A percentile compares a stretch with the other conserved stretches of the same genome.
phyloP scores from a whole-genome alignment of 2,888 invertebrate genomes.

The Empis livida region DNA sequence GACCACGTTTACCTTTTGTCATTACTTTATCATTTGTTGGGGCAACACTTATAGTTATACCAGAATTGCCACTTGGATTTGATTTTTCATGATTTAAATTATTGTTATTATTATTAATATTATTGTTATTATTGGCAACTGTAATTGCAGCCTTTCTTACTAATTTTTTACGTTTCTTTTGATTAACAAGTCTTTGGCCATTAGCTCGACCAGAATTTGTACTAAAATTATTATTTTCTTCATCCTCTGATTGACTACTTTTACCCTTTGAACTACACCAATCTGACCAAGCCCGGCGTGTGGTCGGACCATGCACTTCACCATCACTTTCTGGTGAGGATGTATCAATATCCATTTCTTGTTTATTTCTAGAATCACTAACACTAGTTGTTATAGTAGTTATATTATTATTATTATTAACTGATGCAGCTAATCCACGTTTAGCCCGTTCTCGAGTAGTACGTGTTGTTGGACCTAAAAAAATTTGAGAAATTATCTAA shows the following conservation, averaged over 20 bases:
- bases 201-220: constrained; percentile 21
- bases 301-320: constrained; percentile 48
- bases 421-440: constrained; percentile 23
- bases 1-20: constrained; percentile 34
- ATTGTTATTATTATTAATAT: not conserved
- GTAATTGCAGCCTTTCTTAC: constrained; percentile 34
- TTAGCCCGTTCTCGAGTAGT: constrained; percentile 36
- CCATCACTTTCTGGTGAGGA: constrained; percentile 28
- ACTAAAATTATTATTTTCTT: constrained; percentile 37
- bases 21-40: constrained; percentile 23
- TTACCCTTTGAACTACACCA: constrained; percentile 49
- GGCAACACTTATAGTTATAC: constrained; percentile 37
- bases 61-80: constrained; percentile 25
- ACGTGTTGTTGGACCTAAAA: constrained; percentile 25
- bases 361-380: not conserved
- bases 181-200: constrained; percentile 15
- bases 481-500: not conserved
- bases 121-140: constrained; percentile 3
- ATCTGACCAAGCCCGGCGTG: constrained; percentile 62
- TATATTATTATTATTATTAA: not conserved
- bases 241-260: constrained; percentile 49
- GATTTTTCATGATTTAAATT: constrained; percentile 15
- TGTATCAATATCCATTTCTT: constrained; percentile 29
- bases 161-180: constrained; percentile 34
- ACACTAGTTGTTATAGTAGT: constrained; percentile 1